Conservation (phyloP, 1,140 invertebrate species). For the Ctenoplectra terminalis region DNA sequence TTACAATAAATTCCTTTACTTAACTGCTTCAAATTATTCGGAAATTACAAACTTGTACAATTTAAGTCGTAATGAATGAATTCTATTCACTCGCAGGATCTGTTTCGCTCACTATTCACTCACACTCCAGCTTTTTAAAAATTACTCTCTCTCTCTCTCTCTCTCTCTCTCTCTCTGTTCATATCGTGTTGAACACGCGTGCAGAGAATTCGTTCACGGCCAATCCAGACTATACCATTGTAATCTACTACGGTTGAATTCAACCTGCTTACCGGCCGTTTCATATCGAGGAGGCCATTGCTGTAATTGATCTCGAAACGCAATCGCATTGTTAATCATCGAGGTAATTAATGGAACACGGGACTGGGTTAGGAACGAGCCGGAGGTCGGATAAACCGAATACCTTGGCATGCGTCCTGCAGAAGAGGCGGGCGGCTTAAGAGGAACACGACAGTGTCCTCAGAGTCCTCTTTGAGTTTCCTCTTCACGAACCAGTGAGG, state of each 20-base stretch:
- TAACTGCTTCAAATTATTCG: no score
- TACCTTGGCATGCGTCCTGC: not conserved
- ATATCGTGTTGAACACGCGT: not conserved
- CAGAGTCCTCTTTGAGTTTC: not conserved
- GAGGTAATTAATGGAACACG: slow-evolving; percentile 42
- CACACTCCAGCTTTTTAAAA: no score
- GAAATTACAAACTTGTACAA: not conserved
- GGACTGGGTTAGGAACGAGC: not conserved
- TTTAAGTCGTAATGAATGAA: not conserved
- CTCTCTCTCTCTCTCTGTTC: not conserved
- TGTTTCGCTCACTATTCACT: not conserved
- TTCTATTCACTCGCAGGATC: not conserved
- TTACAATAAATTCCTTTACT: no score
- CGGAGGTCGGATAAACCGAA: slow-evolving; percentile 9
- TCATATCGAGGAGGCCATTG: slow-evolving; percentile 32
- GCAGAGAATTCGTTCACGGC: no score
- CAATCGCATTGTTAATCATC: slow-evolving; percentile 52
- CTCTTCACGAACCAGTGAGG: not conserved
- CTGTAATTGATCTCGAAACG: slow-evolving; percentile 47
- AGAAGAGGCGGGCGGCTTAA: not conserved
- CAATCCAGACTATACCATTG: slow-evolving; percentile 2
- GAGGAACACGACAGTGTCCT: not conserved
- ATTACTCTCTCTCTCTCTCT: not conserved
- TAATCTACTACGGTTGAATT: slow-evolving; percentile 30
- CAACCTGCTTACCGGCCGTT: slow-evolving; percentile 21